Evolutionary conservation across 2,888 invertebrate species (phyloP), one percentile per base, ranked within the genome.

Genomic region (Zygogramma bicolorata): DNA sequence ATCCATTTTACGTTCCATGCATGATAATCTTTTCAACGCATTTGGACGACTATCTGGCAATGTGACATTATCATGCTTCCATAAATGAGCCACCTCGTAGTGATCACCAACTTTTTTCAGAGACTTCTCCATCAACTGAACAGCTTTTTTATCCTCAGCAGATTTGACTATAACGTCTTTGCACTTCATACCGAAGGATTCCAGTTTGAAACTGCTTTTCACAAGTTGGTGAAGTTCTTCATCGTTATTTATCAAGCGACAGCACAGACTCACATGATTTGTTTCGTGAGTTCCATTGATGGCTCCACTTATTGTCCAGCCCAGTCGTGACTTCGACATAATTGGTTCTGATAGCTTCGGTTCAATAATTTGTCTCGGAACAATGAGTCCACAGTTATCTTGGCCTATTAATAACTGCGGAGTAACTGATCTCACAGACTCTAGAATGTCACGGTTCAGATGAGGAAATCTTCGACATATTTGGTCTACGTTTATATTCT

Each of bases 1-100:
- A 13, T 42, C 49, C 1, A 63, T 63, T 46, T 63, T 63, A 13
- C 49, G 42, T 29, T 63, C 49, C 34, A 25, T 60, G 20, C 60
- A 60, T 3, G 27, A 15, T 7, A 58, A 18, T 3, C 58, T 22
- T 10, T 34, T 31, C 38, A 60, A 13, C 7, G 60, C 34, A 60
- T 60, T 60, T 1, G 18, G 4, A 31, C 18, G n/a, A 18, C 31
- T 59, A 6, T 34, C 34, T 15, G 59, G 59, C 10, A 34, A 15
- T 0, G 18, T 34, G n/a, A 18, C 13, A 13, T 58, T 15, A 27
- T 22, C 6, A 58, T 58, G 10, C 29, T 25, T 25, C 29, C 58
- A 58, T 27, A 58, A n/a, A n/a, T 58, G 29, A 1, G 8, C 58
- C 2, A 58, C 22, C 10, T 22, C 8, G n/a, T 13, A 27, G 13